Conservation (phyloP, 2,888 invertebrate genomes). For the Lasioglossum leucozonium region DNA sequence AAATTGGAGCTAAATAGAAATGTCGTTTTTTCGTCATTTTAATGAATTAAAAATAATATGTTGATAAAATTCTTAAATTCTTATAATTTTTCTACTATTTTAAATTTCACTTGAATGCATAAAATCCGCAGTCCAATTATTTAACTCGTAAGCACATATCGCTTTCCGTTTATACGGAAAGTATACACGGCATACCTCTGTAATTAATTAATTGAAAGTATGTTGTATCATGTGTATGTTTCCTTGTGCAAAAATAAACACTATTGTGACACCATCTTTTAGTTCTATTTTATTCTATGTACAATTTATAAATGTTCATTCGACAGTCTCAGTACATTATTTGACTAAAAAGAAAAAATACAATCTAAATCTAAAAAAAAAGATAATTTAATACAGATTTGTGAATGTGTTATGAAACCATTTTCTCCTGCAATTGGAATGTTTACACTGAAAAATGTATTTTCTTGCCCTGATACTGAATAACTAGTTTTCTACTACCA, state of each 20-base stretch:
- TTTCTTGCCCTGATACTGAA: conserved; percentile 17
- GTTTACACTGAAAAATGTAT: conserved; percentile 19
- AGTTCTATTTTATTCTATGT: conserved; percentile 49
- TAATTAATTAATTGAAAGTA: conserved; percentile 71
- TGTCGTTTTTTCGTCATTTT: neutral
- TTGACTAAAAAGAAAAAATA: conserved; percentile 27
- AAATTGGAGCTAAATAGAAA: neutral
- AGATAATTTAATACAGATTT: conserved; percentile 40
- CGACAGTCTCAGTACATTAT: conserved; percentile 31
- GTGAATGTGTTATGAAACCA: conserved; percentile 6
- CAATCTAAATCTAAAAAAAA: neutral
- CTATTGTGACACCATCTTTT: conserved; percentile 58
- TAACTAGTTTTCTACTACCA: neutral
- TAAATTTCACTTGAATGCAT: neutral
- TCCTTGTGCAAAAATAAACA: conserved; percentile 76
- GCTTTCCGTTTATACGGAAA: conserved; percentile 75
- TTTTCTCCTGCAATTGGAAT: conserved; percentile 33
- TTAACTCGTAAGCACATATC: conserved; percentile 62
- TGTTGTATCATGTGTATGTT: conserved; percentile 75
- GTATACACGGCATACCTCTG: conserved; percentile 76
- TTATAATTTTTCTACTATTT: neutral
- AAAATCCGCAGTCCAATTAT: conserved; percentile 1
- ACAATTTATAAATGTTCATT: conserved; percentile 52
- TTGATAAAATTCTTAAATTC: neutral
- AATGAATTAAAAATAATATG: neutral